Percentiles rank a stretch among this genome's conserved stretches.
Conservation (phyloP, 2,888 invertebrate genomes). For the Sturmia bella region DNA sequence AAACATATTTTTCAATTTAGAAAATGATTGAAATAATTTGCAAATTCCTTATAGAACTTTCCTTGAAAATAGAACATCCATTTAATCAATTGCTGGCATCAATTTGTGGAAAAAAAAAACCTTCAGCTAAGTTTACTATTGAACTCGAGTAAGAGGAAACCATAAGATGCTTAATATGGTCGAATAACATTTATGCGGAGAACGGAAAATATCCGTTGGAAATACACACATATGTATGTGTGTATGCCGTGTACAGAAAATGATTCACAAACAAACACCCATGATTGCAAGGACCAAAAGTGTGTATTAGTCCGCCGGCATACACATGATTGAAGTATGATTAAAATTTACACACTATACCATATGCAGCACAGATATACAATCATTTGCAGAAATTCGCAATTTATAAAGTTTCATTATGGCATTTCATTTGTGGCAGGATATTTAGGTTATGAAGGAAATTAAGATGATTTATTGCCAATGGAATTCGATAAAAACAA, state of each 20-base stretch:
- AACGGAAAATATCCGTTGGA: slow-evolving; percentile 54
- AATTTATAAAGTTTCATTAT: slow-evolving; percentile 35
- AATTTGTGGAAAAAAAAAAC: slow-evolving; percentile 15
- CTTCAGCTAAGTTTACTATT: neutral
- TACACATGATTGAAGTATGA: slow-evolving; percentile 53
- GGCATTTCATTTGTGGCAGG: slow-evolving; percentile 14
- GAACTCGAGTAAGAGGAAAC: slow-evolving; percentile 25
- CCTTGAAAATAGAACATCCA: no score
- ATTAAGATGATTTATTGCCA: slow-evolving; percentile 50
- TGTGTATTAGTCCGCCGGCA: neutral
- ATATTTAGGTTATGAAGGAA: slow-evolving; percentile 44
- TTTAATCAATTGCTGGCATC: slow-evolving; percentile 28
- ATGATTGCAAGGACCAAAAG: neutral
- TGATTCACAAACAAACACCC: slow-evolving; percentile 28
- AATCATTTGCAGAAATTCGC: neutral
- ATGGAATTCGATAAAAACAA: slow-evolving; percentile 25
- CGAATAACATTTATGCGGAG: slow-evolving; percentile 40
- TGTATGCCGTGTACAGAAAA: no score
- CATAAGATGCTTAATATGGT: slow-evolving; percentile 54
- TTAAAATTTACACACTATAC: slow-evolving; percentile 36
- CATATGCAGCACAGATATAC: neutral
- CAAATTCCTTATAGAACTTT: no score
- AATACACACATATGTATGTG: no score
- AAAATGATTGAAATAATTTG: no score
- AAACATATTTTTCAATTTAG: no score